Evolutionary conservation across 1,140 invertebrate genomes (phyloP).

Genomic region (Thereuonema tuberculata): DNA sequence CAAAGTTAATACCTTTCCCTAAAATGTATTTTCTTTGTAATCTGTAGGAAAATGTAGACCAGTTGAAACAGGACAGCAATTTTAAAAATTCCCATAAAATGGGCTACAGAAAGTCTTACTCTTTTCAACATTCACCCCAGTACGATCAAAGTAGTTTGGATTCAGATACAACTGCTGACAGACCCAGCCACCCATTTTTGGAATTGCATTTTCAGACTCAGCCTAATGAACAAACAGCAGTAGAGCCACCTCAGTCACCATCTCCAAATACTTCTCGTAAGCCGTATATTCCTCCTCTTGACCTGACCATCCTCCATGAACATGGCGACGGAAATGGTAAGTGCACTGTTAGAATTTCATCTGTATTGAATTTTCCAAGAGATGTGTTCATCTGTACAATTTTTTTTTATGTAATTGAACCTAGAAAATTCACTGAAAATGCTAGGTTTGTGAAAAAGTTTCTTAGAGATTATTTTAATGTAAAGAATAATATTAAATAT

Average conservation of each 20-base stretch:
- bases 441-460: too few relatives aligned
- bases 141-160: neutral
- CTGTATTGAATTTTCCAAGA: neutral
- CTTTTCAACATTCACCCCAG: neutral
- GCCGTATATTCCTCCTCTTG: slow-evolving; percentile 34
- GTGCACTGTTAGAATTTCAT: too few relatives aligned
- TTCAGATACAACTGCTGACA: neutral
- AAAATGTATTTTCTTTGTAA: too few relatives aligned
- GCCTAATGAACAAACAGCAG: neutral
- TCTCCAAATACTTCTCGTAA: slow-evolving; percentile 23
- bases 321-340: slow-evolving; percentile 38
- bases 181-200: slow-evolving; percentile 4
- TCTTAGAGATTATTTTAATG: too few relatives aligned
- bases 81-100: neutral
- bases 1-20: too few relatives aligned
- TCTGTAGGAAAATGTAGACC: neutral
- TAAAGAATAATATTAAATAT: too few relatives aligned
- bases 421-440: neutral
- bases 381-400: neutral
- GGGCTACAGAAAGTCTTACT: neutral
- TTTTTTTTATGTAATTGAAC: neutral
- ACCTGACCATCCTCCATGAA: slow-evolving; percentile 41
- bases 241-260: slow-evolving; percentile 20
- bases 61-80: neutral
- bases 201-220: neutral